phyloP scores from a whole-genome alignment of 2,888 invertebrate genomes.

The Nephrotoma flavescens region DNA sequence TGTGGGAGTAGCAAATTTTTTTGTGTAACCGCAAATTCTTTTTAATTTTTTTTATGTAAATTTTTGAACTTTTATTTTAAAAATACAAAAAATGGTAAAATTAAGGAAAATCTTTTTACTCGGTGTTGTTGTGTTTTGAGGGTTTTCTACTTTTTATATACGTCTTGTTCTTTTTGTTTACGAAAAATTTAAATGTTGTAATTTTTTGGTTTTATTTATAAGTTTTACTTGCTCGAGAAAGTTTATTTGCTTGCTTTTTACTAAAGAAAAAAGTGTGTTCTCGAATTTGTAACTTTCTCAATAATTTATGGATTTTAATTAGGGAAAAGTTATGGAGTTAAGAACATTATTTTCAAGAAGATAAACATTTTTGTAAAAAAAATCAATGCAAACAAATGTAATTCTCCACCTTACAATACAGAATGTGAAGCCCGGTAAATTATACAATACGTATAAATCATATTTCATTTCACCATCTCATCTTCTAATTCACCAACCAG shows the following conservation, averaged over 20 bases:
- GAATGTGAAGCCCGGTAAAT: background rate
- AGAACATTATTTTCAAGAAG: background rate
- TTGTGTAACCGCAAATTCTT: background rate
- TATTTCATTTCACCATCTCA: background rate
- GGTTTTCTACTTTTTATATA: background rate
- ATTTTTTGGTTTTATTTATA: background rate
- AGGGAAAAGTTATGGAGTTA: background rate
- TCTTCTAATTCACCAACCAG: background rate
- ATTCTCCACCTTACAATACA: background rate
- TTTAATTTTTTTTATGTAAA: background rate
- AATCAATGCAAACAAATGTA: background rate
- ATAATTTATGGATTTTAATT: background rate
- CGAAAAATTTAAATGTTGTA: background rate
- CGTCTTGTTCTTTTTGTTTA: background rate
- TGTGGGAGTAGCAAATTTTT: background rate
- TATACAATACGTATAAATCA: background rate
- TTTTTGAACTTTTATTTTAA: background rate
- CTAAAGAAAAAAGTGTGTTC: background rate
- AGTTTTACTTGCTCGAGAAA: background rate
- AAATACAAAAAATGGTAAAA: background rate
- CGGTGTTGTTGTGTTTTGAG: background rate
- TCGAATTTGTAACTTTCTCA: background rate
- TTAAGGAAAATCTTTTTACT: background rate
- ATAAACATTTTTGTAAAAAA: background rate
- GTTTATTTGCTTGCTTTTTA: background rate